phyloP scores from a whole-genome alignment of 2,888 invertebrate genomes.

The Euphydryas editha region DNA sequence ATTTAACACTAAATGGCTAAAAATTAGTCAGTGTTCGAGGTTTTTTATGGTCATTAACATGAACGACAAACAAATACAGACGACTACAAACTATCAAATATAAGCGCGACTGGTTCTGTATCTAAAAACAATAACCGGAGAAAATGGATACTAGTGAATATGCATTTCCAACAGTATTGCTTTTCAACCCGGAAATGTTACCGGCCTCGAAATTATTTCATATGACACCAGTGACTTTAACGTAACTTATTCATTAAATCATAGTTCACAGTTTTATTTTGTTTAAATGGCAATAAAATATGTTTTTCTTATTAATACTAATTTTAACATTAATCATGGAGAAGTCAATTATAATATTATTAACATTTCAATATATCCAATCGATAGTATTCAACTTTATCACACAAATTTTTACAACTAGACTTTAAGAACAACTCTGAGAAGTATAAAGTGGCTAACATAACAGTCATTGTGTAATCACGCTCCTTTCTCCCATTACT shows the following conservation, averaged over 20 bases:
- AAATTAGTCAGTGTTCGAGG: too few species aligned
- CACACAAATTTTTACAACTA: neutral
- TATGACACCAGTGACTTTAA: neutral
- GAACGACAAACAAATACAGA: neutral
- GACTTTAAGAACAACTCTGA: conserved; percentile 49
- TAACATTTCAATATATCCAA: neutral
- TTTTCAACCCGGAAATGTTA: neutral
- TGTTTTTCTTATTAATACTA: too few species aligned
- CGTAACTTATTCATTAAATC: too few species aligned
- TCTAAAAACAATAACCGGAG: conserved; percentile 4
- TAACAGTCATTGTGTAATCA: conserved; percentile 65
- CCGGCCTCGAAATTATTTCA: neutral
- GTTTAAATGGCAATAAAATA: too few species aligned
- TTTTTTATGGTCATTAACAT: too few species aligned
- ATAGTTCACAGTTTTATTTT: too few species aligned
- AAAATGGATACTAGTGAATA: neutral
- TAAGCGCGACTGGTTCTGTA: neutral
- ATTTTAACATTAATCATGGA: too few species aligned
- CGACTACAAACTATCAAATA: neutral
- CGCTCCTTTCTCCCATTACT: conserved; percentile 68
- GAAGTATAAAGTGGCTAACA: conserved; percentile 49
- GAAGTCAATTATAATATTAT: neutral
- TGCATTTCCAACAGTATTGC: neutral
- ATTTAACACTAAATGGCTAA: too few species aligned
- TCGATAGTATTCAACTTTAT: neutral